Evolutionary conservation across 2,113 vertebrate genomes (phyloP), one percentile per base, ranked within the genome.

Genomic region (Daphoenositta chrysoptera): DNA sequence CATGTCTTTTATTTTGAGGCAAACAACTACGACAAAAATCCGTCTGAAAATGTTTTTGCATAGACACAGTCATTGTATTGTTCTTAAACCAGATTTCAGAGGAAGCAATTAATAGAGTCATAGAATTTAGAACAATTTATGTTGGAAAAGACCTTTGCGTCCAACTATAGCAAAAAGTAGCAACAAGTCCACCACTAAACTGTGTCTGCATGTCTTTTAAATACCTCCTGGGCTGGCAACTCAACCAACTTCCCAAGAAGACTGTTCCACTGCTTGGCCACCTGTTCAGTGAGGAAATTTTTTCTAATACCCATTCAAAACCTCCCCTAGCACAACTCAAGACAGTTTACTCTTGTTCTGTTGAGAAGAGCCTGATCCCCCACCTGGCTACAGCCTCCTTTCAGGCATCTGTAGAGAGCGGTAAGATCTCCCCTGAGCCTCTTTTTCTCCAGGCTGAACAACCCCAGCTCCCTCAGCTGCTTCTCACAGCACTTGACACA

Each of bases 391-490:
- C 20, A 44, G 0, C 5, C 31, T n/a, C 39, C 2, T 31, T 15
- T 18, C 37, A 77, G 37, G 21, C 6, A 68, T 9, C 0, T 26
- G 3, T 11, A 2, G 31, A 1, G 13, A 18, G 4, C 18, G 2
- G 9, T 3, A 11, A 42, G 4, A 11, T 58, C 13, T n/a, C 17
- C 12, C 19, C 16, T 66, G 9, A 27, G 5, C 24, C 7, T 79
- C 7, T 6, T n/a, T 15, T 80, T 75, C 20, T 64, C 7, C 21
- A 42, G 17, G 5, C n/a, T 53, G 8, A 88, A 40, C 14, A 73
- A 2, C 1, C 5, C n/a, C n/a, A n/a, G n/a, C n/a, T 54, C 24
- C 5, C 5, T 33, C 39, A 66, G 16, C 6, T 1, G 2, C 11
- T 66, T 1, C 9, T 50, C 6, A 10, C 1, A 18, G 6, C 5